Percentiles rank a stretch among this genome's conserved stretches.
Evolutionary conservation across 2,888 invertebrate species (phyloP).

Genomic region (Lycophotia porphyrea): DNA sequence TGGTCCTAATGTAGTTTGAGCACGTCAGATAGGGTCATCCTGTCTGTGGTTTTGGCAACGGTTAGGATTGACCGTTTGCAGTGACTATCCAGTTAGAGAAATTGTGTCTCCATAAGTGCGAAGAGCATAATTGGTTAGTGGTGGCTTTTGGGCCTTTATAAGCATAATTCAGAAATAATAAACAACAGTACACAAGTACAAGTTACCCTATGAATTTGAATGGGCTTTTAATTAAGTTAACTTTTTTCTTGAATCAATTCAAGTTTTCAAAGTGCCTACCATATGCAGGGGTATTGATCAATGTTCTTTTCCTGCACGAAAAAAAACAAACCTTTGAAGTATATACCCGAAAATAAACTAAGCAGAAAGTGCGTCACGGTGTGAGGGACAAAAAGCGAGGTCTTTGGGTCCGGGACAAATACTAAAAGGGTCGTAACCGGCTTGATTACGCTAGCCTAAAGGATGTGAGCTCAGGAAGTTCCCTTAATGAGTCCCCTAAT

Average conservation of each 20-base stretch:
- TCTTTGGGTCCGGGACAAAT: conserved; percentile 29
- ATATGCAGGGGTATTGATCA: background rate
- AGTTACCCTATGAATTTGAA: too few relatives aligned
- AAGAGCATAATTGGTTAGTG: background rate
- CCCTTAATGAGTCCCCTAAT: conserved; percentile 49
- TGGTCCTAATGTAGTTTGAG: background rate
- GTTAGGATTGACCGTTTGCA: background rate
- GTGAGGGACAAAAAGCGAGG: conserved; percentile 41
- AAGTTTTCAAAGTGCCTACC: background rate
- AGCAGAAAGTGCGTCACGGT: conserved; percentile 35
- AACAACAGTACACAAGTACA: background rate
- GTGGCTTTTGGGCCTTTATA: background rate
- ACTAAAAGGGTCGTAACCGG: conserved; percentile 44
- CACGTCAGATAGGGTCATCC: background rate
- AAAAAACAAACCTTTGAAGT: conserved; percentile 18
- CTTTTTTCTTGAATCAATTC: background rate
- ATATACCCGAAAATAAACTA: conserved; percentile 27
- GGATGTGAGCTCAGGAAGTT: conserved; percentile 45
- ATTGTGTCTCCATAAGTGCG: background rate
- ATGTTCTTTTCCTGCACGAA: background rate
- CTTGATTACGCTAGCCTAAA: conserved; percentile 49
- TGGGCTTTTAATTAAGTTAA: background rate
- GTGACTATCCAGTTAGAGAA: background rate
- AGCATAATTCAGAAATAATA: background rate
- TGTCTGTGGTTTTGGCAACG: conserved; percentile 14